Base-by-base conservation (phyloP, 2,797 vertebrate genomes). In the Decapterus maruadsi region DNA sequence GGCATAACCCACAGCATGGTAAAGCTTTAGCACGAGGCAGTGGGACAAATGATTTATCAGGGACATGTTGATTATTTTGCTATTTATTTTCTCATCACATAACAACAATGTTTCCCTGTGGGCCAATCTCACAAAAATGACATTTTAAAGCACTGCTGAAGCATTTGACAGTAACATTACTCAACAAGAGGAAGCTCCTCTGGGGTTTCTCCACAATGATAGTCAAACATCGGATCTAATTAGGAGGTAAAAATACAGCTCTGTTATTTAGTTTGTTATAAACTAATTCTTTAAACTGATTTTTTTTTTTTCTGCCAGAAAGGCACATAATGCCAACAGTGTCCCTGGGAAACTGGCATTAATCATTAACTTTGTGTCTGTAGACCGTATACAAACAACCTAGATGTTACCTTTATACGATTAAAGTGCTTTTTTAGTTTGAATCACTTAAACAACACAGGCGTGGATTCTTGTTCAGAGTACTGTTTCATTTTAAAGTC, bases 151-250 rank as follows among this genome's bases (percentile, higher is more conserved):
- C 48, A 8, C 8, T 8, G 16, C 38, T 76, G 34, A 59, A 68
- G 65, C 40, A 48, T 19, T 20, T 72, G 54, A 57, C 61, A 58
- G 29, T 36, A 56, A 54, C 61, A 70, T 67, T 67, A 69, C 76
- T 82, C 64, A 85, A 22, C 36, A 68, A 50, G 34, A 57, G 10
- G 12, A 60, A 45, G 53, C 31, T 26, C 4, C 36, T 70, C 22
- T 53, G 22, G 22, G 51, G 11, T 53, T 70, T 72, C 22, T 50
- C n/a, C 38, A 40, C 67, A 55, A 22, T 54, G 26, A 54, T 13
- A 20, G 22, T 62, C 50, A 62, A 57, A 71, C 54, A 36, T 19
- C 12, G 29, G 14, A 50, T 31, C 16, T 72, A 68, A 75, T 78
- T 63, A 51, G 58, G 10, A 53, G 68, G 40, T 63, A 16, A 63